Evolutionary conservation across 2,797 vertebrate genomes (phyloP), one percentile per base, ranked within the genome.

Genomic region (Sternarchorhynchus goeldii): DNA sequence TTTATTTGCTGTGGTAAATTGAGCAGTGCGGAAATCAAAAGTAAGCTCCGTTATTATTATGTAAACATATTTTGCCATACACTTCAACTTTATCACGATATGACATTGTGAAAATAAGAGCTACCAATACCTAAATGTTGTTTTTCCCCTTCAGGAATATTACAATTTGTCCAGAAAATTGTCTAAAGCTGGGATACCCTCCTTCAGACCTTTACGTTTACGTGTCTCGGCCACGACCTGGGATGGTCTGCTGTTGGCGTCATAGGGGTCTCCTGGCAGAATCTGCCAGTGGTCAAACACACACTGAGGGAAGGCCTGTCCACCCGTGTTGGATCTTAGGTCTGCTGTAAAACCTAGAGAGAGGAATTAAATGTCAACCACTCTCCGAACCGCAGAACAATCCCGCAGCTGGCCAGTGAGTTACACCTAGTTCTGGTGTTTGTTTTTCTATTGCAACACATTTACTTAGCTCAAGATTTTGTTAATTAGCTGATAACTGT

Each of bases 211-310:
- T 84, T 90, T 91, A 31, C 74, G 18, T 67, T 91, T 89, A 20
- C 50, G 25, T 39, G 75, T 92, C 60, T 90, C 87, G 0, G 83
- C 83, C 21, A 91, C 82, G 20, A 83, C 78, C 80, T 90, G 88
- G 63, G 62, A 45, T 6, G 85, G 89, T 39, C n/a, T 67, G 74
- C 86, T 87, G 82, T 81, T 88, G 18, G 45, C 75, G 0, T 90
- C 83, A 0, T 78, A 86, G 34, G 86, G 79, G 74, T 90, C 87
- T 34, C 89, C 86, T 25, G 86, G 85, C 16, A 92, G 83, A 84
- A 92, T 85, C 83, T 92, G 84, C 86, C 89, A 89, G 20, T 86
- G 87, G 79, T 91, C 85, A 68, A 90, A 92, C 69, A 88, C 68
- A 0, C 82, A 80, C 59, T 88, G 88, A 31, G 88, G 88, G 69